These are phyloP conservation scores for Ramazzottius varieornatus DNA, from an alignment of 2,888 invertebrate species.

Conservation along the genomic window DNA sequence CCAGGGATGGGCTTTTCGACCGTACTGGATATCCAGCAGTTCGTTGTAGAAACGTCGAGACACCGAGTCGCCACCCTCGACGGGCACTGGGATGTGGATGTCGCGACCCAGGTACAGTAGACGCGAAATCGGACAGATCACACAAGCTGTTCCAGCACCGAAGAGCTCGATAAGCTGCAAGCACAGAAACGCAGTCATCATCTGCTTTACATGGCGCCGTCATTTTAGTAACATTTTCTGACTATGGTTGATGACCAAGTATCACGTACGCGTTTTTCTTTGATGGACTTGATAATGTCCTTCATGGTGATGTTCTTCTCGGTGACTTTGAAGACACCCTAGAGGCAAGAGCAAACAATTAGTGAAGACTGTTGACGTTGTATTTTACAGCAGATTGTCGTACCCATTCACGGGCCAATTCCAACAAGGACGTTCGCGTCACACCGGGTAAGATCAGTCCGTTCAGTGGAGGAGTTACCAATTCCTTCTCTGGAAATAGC, in stretches of 20 bases:
- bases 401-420: constrained; percentile 50
- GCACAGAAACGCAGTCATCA: too few species aligned
- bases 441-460: constrained; percentile 86
- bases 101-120: constrained; percentile 39
- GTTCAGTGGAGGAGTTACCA: constrained; percentile 70
- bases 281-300: constrained; percentile 41
- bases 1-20: background rate
- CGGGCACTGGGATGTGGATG: background rate
- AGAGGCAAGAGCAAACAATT: constrained; percentile 9
- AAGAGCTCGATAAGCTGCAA: constrained; percentile 73
- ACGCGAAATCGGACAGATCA: constrained; percentile 65
- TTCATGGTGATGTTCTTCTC: constrained; percentile 61
- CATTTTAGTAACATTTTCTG: too few species aligned
- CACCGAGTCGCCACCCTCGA: background rate
- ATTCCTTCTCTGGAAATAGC: constrained; percentile 44
- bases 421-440: constrained; percentile 58
- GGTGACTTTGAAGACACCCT: constrained; percentile 46
- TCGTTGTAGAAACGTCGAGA: background rate
- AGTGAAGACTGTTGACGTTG: background rate
- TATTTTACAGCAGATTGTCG: constrained; percentile 7
- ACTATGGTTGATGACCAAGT: too few species aligned
- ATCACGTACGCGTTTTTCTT: constrained; percentile 45
- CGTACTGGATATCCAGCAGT: background rate
- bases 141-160: constrained; percentile 88
- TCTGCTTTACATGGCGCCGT: too few species aligned